phyloP scores from a whole-genome alignment of 2,888 invertebrate genomes.

The Odontomyia ornata region DNA sequence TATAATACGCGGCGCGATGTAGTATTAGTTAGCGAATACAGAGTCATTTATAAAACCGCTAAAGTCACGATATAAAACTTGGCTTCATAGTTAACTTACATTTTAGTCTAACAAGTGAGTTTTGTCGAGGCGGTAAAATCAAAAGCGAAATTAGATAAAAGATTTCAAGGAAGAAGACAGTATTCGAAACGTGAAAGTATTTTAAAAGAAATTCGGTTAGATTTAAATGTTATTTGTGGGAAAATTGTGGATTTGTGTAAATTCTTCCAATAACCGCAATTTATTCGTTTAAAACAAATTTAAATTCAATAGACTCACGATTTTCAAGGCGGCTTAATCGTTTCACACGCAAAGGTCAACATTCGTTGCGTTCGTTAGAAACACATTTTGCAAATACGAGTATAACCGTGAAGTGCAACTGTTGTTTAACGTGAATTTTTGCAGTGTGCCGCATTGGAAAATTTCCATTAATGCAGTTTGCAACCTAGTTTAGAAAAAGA shows the following conservation, averaged over 20 bases:
- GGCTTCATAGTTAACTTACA: conserved; percentile 17
- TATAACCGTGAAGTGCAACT: not conserved
- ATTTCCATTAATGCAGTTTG: no score
- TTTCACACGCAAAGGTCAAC: no score
- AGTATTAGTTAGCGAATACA: conserved; percentile 27
- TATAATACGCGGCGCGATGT: not conserved
- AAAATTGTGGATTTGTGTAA: not conserved
- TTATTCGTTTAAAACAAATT: no score
- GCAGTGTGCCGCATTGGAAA: no score
- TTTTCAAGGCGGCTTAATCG: no score
- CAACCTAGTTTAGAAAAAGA: no score
- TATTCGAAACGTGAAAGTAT: no score
- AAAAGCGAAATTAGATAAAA: not conserved
- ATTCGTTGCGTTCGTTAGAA: not conserved
- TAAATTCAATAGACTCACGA: no score
- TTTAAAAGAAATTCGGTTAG: no score
- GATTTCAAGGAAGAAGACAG: not conserved
- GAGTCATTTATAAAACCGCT: conserved; percentile 27
- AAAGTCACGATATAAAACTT: conserved; percentile 38
- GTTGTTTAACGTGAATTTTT: not conserved
- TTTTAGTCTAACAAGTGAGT: conserved; percentile 42
- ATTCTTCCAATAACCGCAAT: no score
- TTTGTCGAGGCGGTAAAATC: conserved; percentile 21
- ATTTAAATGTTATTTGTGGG: no score
- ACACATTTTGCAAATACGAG: not conserved